A percentile compares a stretch with the other conserved stretches of the same genome.
These are phyloP conservation scores for Stratiomys singularior DNA, from an alignment of 2,888 invertebrate genomes.

Conservation along the genomic window DNA sequence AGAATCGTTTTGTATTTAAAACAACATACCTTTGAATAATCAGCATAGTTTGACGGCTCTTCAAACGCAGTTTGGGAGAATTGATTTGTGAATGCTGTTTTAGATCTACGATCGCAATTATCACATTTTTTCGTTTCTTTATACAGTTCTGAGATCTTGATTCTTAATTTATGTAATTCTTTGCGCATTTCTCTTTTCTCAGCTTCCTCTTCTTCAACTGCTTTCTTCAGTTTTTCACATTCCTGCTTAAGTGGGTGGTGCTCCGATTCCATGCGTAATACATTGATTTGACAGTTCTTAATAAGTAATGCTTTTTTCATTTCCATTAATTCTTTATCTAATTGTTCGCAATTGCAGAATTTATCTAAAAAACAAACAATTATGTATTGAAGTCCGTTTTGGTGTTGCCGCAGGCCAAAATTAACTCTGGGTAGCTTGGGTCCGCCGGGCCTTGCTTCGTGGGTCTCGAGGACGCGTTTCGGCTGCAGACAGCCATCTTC, in stretches of 20 bases:
- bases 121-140: conserved; percentile 30
- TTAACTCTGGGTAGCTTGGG: no score
- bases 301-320: conserved; percentile 58
- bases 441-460: no score
- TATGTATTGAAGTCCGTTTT: no score
- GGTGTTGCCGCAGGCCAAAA: no score
- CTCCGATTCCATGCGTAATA: conserved; percentile 58
- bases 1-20: no score
- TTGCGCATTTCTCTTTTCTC: conserved; percentile 54
- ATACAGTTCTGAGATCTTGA: conserved; percentile 54
- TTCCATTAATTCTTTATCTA: conserved; percentile 59
- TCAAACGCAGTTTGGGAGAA: conserved; percentile 38
- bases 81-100: conserved; percentile 19
- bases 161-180: conserved; percentile 59
- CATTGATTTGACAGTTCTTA: conserved; percentile 59
- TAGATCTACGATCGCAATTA: conserved; percentile 49
- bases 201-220: conserved; percentile 59
- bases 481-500: no score
- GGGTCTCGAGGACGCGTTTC: no score
- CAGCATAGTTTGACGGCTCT: background rate
- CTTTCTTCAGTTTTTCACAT: conserved; percentile 58
- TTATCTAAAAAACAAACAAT: conserved; percentile 51
- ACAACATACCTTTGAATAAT: background rate
- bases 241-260: conserved; percentile 61
- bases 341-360: conserved; percentile 57